Base-by-base conservation (phyloP, 30 jellyfish, hydroid and myxozoan genomes). In the Hydractinia echinata region DNA sequence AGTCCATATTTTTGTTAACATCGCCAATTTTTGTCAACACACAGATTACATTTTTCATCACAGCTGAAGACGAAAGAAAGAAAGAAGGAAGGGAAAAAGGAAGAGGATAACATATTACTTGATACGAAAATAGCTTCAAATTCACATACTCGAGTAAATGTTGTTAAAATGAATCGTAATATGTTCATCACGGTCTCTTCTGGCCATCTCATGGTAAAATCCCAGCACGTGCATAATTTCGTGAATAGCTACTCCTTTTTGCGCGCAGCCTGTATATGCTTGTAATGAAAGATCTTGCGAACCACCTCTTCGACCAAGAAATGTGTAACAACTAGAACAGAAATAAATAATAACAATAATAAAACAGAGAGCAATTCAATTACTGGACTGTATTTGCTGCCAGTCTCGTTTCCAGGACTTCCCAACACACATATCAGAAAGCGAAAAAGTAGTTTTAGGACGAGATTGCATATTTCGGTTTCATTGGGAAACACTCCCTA, bases 221-320 rank as follows among this genome's bases (percentile, higher is more conserved):
- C 74, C 74, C 2, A 64, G 39, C 4, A 64, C 74, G 18, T 64
- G 74, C 8, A 64, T 44, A 51, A 64, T 64, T 64, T 64, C 74
- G 16, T 64, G 74, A 6, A 64, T 13, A 13, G 18, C 74, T 2
- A 64, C 74, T 8, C 74, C 74, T 64, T 64, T 64, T 64, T 44
- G 19, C 1, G 74, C 74, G 18, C 74, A 64, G 7, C 19, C 74
- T 64, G 74, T 64, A 64, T 6, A 64, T 9, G 19, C 18, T 51
- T 64, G 1, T 13, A 64, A 64, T 64, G 74, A 64, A 13, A 64
- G 74, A 6, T 6, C 51, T 13, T 64, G 74, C 7, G 19, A 6
- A n/a, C 74, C 74, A n/a, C 74, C 74, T 64, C 16, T 64, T 51
- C 74, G 74, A 7, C 74, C 74, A 64, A 64, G 10, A 64, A n/a